Base-by-base conservation (phyloP, 2,797 vertebrate genomes). In the Spheniscus humboldti region DNA sequence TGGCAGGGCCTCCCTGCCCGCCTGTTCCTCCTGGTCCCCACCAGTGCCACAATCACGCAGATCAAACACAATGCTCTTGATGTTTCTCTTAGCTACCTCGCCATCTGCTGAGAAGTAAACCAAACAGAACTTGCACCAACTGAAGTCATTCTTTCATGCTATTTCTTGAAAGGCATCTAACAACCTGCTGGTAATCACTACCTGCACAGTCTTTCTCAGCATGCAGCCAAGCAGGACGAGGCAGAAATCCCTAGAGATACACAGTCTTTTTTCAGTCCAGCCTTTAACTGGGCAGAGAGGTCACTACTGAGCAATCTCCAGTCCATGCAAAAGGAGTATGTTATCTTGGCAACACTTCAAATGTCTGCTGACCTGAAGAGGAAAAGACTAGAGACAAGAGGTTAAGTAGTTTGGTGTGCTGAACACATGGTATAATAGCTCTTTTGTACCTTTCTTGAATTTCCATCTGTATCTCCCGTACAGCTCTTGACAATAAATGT, bases 261-360 rank as follows among this genome's bases (percentile, higher is more conserved):
- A 0, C 6, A 23, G n/a, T 45, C 24, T 74, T 74, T 86, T 73
- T 62, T 82, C 31, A 74, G 47, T 62, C 73, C 55, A 27, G 82
- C 20, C 69, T 90, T 75, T 50, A 62, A 41, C 47, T 45, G 57
- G 47, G 50, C 69, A 78, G 37, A 87, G 83, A 84, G 79, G 73
- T 92, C 82, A 90, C 57, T 69, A 45, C 48, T 78, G 64, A 78
- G 72, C 81, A 89, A 55, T 64, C 80, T 71, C 74, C 62, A 91
- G 91, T 63, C 86, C 75, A 33, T 90, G 87, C 50, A 93, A 75
- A 86, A 86, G 59, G 73, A 81, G 30, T 75, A 28, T 84, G 78
- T 67, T 92, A 76, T 86, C 59, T 75, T 94, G 79, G 86, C 78
- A 79, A 56, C 33, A 52, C 28, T 91, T 86, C 91, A 96, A 53